A percentile compares a stretch with the other conserved stretches of the same genome.
These are phyloP conservation scores for Aporophyla nigra DNA, from an alignment of 2,888 invertebrate species.

Conservation along the genomic window DNA sequence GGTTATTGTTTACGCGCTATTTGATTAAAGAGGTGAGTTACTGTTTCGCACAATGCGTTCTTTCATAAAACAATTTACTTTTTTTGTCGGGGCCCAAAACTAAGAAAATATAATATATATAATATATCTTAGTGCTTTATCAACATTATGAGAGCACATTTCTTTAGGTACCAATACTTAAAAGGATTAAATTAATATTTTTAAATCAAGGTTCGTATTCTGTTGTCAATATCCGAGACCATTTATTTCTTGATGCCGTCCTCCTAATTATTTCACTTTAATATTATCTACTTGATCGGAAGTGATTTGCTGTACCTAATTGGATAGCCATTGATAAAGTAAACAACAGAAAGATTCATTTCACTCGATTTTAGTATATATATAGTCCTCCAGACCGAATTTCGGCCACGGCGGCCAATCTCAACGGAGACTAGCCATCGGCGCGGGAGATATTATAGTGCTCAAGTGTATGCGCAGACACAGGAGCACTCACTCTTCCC, in stretches of 20 bases:
- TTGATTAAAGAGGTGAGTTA: conserved; percentile 13
- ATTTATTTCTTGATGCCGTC: conserved; percentile 20
- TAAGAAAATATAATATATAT: no score
- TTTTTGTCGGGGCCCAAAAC: neutral
- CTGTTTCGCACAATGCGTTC: conserved; percentile 1
- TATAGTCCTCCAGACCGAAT: no score
- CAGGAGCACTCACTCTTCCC: no score
- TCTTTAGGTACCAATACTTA: no score
- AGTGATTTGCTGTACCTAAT: conserved; percentile 25
- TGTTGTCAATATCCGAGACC: neutral
- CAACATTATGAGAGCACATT: neutral
- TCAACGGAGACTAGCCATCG: no score
- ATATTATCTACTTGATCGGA: neutral
- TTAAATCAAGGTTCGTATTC: neutral
- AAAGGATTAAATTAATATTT: neutral
- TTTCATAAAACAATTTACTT: neutral
- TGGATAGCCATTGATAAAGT: conserved; percentile 22
- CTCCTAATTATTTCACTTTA: conserved; percentile 28
- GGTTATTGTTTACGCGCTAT: conserved; percentile 15
- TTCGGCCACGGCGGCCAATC: no score
- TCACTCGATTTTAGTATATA: neutral
- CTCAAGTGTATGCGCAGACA: no score
- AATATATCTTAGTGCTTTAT: neutral
- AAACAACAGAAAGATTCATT: conserved; percentile 3
- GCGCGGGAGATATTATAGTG: no score